These are phyloP conservation scores for Apamea crenata DNA, from an alignment of 2,888 invertebrate genomes.

Conservation along the genomic window DNA sequence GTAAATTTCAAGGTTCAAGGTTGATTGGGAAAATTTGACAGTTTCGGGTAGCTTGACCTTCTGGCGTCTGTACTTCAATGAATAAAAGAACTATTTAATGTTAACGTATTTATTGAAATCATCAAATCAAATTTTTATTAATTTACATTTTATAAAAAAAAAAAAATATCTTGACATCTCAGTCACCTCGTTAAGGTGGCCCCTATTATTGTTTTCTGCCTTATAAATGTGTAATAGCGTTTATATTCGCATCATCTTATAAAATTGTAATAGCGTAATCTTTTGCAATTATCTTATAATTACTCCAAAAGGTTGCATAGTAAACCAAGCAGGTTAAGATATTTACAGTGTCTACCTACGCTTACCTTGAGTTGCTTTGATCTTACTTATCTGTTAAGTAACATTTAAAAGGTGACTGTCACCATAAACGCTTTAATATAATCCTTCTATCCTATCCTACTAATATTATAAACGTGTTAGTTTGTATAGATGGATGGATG, in stretches of 20 bases:
- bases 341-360: background rate
- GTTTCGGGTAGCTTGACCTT: no score
- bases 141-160: background rate
- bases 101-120: background rate
- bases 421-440: background rate
- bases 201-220: background rate
- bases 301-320: background rate
- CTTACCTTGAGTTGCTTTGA: background rate
- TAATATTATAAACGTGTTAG: no score
- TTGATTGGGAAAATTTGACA: no score
- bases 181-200: background rate
- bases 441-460: no score
- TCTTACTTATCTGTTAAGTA: background rate
- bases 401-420: background rate
- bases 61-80: no score
- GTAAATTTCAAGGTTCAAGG: no score
- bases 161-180: no score
- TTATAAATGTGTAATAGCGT: background rate
- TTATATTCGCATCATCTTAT: no score
- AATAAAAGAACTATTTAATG: background rate
- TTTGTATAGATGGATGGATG: no score
- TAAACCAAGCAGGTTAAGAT: background rate
- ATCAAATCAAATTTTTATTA: background rate
- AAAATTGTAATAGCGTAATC: background rate
- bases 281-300: background rate